Conservation (phyloP, 2,888 invertebrate genomes). For the Netelia inedita region DNA sequence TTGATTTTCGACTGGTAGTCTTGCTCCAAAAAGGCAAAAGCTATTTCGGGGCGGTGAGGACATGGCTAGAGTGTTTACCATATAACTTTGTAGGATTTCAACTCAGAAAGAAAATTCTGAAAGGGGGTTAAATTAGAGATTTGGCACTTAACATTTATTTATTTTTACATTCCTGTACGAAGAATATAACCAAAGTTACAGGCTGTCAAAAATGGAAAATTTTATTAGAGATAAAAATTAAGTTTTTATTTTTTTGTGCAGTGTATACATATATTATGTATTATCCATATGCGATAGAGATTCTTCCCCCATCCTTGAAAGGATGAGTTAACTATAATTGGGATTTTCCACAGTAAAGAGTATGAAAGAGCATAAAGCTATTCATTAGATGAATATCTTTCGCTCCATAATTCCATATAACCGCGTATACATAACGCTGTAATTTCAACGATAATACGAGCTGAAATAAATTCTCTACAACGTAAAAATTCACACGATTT, state of each 20-base stretch:
- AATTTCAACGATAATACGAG: background rate
- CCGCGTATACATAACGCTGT: background rate
- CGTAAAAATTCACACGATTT: background rate
- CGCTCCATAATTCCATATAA: background rate
- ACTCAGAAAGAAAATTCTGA: too few species aligned
- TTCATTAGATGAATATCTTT: conserved; percentile 13
- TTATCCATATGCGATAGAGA: conserved; percentile 64
- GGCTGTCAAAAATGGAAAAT: too few species aligned
- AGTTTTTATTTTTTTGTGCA: background rate
- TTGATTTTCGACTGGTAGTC: too few species aligned
- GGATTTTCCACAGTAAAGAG: conserved; percentile 73
- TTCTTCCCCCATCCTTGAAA: conserved; percentile 75
- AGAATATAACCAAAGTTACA: too few species aligned
- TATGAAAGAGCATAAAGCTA: background rate
- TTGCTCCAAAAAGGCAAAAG: too few species aligned
- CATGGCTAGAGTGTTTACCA: too few species aligned
- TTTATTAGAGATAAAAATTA: background rate
- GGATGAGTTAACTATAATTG: conserved; percentile 76
- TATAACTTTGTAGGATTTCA: too few species aligned
- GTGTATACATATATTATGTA: background rate
- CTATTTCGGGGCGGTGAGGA: too few species aligned
- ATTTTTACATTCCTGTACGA: too few species aligned
- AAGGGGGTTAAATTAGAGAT: too few species aligned
- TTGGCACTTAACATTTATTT: too few species aligned
- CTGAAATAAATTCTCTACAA: conserved; percentile 3